phyloP scores from a whole-genome alignment of 1,140 invertebrate genomes.

The Aleiodes sp. region DNA sequence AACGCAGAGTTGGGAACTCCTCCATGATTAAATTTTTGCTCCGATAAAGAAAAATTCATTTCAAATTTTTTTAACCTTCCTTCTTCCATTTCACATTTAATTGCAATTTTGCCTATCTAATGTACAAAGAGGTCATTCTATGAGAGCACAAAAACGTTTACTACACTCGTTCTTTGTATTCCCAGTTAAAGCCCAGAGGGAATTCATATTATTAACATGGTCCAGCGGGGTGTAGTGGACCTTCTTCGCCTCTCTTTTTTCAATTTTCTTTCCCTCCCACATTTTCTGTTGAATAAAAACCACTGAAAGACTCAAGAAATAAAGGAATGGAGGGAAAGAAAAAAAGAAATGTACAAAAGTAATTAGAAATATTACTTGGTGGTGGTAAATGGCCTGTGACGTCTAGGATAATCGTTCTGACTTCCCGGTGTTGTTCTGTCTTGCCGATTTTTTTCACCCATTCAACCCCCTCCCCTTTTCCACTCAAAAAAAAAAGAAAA shows the following conservation, averaged over 20 bases:
- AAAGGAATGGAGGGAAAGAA: too few relatives aligned
- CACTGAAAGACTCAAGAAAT: neutral
- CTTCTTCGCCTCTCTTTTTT: neutral
- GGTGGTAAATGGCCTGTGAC: constrained; percentile 6
- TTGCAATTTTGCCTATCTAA: constrained; percentile 1
- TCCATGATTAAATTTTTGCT: too few relatives aligned
- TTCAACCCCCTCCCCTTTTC: neutral
- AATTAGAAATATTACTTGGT: constrained; percentile 18
- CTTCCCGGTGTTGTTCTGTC: neutral
- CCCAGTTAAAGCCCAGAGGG: neutral
- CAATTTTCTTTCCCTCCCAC: too few relatives aligned
- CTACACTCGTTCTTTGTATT: constrained; percentile 1
- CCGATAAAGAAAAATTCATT: neutral
- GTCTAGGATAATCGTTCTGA: neutral
- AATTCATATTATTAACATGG: constrained; percentile 4
- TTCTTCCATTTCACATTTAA: neutral
- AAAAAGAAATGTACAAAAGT: too few relatives aligned
- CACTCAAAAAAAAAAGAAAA: neutral
- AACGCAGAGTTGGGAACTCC: too few relatives aligned
- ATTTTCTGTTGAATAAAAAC: constrained; percentile 11
- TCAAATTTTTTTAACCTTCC: neutral
- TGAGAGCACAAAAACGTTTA: constrained; percentile 1
- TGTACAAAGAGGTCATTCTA: constrained; percentile 1
- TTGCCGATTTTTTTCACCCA: neutral
- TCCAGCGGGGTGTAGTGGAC: neutral